These are phyloP conservation scores for Apis florea DNA, from an alignment of 1,140 invertebrate genomes.

Conservation along the genomic window DNA sequence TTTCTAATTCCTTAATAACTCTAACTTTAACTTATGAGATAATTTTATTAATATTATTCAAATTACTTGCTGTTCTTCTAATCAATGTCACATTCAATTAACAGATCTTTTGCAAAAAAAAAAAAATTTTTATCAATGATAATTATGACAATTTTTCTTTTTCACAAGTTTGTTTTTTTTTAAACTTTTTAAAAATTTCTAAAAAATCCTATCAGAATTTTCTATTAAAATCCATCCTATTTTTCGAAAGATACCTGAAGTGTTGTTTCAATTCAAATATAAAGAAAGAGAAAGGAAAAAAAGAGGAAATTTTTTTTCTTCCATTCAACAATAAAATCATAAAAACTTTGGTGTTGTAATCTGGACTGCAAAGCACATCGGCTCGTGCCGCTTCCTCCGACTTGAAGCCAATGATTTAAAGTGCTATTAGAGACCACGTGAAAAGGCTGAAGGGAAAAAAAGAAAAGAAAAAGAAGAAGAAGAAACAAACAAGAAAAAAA, in stretches of 20 bases:
- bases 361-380: not conserved
- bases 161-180: no score
- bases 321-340: slow-evolving; percentile 27
- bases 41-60: no score
- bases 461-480: not conserved
- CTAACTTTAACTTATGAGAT: no score
- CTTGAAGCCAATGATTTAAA: no score
- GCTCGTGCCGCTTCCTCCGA: slow-evolving; percentile 43
- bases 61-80: no score
- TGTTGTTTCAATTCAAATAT: no score
- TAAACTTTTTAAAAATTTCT: no score
- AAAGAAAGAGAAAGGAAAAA: not conserved
- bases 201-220: fast-evolving
- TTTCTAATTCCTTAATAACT: no score
- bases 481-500: slow-evolving; percentile 1
- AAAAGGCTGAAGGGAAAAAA: not conserved
- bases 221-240: fast-evolving
- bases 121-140: no score
- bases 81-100: no score
- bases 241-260: not conserved
- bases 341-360: slow-evolving; percentile 27
- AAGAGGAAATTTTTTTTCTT: not conserved
- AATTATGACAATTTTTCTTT: no score
- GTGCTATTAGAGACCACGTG: not conserved
- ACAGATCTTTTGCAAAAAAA: no score